Evolutionary conservation across 2,888 invertebrate genomes (phyloP), one percentile per base, ranked within the genome.

Genomic region (Panopea generosa): DNA sequence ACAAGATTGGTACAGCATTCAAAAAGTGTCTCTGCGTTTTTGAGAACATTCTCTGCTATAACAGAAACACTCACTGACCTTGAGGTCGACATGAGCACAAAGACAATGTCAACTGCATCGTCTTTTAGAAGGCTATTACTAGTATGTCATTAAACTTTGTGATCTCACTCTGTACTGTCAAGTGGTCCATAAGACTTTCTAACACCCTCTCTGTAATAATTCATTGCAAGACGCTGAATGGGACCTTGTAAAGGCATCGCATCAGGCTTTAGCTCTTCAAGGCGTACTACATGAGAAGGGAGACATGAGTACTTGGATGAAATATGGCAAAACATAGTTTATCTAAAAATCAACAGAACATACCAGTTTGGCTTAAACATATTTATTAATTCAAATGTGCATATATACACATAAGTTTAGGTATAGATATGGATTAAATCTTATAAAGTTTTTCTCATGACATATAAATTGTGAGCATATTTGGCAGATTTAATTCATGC

Each of bases 101-200:
- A 61, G 24, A 61, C 61, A 29, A 61, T 61, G 61, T 50, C 61
- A n/a, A 61, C 61, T 9, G 49, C 45, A 45, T 62, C 52, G 38
- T 62, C 62, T 4, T 26, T 33, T 52, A 62, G n/a, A 62, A 62
- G 38, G 62, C 52, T 6, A 40, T 62, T 1, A 4, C 50, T n/a
- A n/a, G n/a, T n/a, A n/a, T n/a, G 18, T 65, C 65, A 4, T 65
- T 65, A 47, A 56, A 55, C 27, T 65, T 65, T 38, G 43, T 65
- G 7, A 55, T 55, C 24, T 40, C 55, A 27, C 47, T 40, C 40
- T 63, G 63, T 52, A 29, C n/a, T 1, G 63, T 63, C 20, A 27
- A n/a, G n/a, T n/a, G n/a, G n/a, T n/a, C n/a, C n/a, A 43, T 11
- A 24, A 24, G 16, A 50, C 52, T 0, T 55, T 69, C 14, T 53